These are phyloP conservation scores for Dendroctonus valens DNA, from an alignment of 1,140 invertebrate species.

Conservation along the genomic window DNA sequence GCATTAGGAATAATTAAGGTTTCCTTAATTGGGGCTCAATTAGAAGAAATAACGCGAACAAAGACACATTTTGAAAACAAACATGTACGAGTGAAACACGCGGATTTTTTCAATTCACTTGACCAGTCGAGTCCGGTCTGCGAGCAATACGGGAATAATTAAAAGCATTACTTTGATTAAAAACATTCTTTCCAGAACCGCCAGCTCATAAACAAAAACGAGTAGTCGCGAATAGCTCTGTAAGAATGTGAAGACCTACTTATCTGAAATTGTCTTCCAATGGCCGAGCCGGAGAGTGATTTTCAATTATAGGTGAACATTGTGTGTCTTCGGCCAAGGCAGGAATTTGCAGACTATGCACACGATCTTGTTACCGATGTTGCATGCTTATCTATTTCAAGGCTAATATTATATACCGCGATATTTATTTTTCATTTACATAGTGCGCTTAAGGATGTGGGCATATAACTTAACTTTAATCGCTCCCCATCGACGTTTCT, in stretches of 20 bases:
- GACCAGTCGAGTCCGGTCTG: conserved; percentile 1
- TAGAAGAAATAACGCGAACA: no score
- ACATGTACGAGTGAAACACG: no score
- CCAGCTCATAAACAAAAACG: conserved; percentile 13
- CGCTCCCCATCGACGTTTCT: conserved; percentile 2
- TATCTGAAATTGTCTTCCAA: conserved; percentile 30
- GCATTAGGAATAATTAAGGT: no score
- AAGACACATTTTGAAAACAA: no score
- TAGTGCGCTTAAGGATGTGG: conserved; percentile 11
- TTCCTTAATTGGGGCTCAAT: no score
- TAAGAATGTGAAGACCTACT: conserved; percentile 29
- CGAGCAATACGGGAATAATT: conserved; percentile 11
- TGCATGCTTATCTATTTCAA: conserved; percentile 29
- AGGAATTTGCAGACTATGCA: conserved; percentile 29
- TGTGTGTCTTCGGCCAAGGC: conserved; percentile 20
- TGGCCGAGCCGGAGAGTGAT: conserved; percentile 24
- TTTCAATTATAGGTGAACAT: conserved; percentile 33
- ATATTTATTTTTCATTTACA: conserved; percentile 27
- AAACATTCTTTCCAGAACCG: conserved; percentile 15
- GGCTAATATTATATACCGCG: conserved; percentile 24
- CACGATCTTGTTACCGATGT: conserved; percentile 31
- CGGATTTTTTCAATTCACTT: background rate
- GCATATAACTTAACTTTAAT: conserved; percentile 14
- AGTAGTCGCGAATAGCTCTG: conserved; percentile 14
- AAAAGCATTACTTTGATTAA: conserved; percentile 15